phyloP scores from a whole-genome alignment of 2,888 invertebrate genomes.

The Desoria tigrina region DNA sequence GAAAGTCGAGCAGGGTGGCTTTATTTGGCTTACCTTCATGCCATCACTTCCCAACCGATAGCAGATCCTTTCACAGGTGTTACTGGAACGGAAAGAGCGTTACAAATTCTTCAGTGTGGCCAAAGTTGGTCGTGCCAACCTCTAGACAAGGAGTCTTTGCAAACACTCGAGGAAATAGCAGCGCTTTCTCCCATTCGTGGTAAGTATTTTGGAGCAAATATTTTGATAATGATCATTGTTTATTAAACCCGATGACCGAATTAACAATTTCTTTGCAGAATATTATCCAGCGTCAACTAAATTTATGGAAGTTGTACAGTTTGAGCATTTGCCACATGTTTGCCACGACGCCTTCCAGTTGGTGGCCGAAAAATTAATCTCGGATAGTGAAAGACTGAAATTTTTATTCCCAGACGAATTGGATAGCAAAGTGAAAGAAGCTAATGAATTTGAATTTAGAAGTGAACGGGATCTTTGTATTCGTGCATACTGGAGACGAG shows the following conservation, averaged over 20 bases:
- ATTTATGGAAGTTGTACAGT: constrained; percentile 27
- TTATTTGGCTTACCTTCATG: constrained; percentile 30
- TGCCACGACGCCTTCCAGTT: constrained; percentile 24
- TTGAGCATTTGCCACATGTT: neutral
- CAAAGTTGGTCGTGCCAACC: constrained; percentile 27
- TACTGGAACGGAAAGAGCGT: constrained; percentile 30
- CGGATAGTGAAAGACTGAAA: constrained; percentile 14
- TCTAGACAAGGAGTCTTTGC: constrained; percentile 19
- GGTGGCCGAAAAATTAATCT: constrained; percentile 22
- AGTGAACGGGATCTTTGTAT: constrained; percentile 11
- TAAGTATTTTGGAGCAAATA: neutral
- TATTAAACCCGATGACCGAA: too few relatives aligned
- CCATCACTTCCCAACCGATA: constrained; percentile 14
- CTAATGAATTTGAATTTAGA: neutral
- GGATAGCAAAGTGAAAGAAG: neutral
- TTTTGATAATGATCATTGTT: neutral
- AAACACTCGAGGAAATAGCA: constrained; percentile 25
- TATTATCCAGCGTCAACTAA: constrained; percentile 19
- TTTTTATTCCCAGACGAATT: constrained; percentile 1
- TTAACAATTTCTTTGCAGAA: too few relatives aligned
- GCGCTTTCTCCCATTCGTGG: constrained; percentile 15
- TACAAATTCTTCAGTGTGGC: constrained; percentile 31
- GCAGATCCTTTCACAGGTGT: constrained; percentile 33
- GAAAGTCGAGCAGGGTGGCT: constrained; percentile 33
- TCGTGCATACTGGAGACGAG: constrained; percentile 22